Base-by-base conservation (phyloP, 2,113 vertebrate genomes). In the Brienomyrus brachyistius region DNA sequence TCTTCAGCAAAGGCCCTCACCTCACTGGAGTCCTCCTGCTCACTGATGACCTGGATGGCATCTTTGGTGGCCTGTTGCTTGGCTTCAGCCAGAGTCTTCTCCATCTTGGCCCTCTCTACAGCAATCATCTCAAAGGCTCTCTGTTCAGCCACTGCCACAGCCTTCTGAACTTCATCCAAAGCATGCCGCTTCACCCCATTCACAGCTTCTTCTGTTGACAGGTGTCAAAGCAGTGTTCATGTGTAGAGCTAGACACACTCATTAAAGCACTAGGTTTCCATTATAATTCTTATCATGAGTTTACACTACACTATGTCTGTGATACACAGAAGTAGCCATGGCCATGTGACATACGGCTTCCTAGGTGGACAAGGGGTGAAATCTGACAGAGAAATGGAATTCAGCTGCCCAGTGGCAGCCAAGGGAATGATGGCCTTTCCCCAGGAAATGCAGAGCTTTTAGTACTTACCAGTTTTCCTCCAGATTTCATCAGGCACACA, bases 181-280 rank as follows among this genome's bases (percentile, higher is more conserved):
- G 98, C 98, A 96, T 99, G 98, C 2, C 98, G 97, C 94, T 99
- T 99, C 94, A 99, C 98, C 93, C 99, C 98, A 27, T 99, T 99
- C 94, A 99, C 98, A 0, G 98, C 98, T 92, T 99, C 98, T 95
- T 99, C 98, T 99, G 93, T n/a, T 47, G 82, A 48, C 17, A 48
- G 9, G 74, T 80, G 74, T 80, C 11, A 77, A 19, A 77, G 70
- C 15, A 80, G 62, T 5, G n/a, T 70, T 70, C 27, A 31, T 17
- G 15, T 80, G 74, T 8, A 43, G 27, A 80, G 62, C 35, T 80
- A 7, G 15, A 15, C 35, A 80, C 2, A 80, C 74, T 80, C 35
- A 17, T 15, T 80, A 40, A 35, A 35, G 51, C 17, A 54, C 51
- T 19, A 52, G 15, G 6, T 56, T 54, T 35, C 21, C 47, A 35